Percentiles rank a stretch among this genome's conserved stretches.
Conservation (phyloP, 2,113 vertebrate species). For the Ameiurus melas region DNA sequence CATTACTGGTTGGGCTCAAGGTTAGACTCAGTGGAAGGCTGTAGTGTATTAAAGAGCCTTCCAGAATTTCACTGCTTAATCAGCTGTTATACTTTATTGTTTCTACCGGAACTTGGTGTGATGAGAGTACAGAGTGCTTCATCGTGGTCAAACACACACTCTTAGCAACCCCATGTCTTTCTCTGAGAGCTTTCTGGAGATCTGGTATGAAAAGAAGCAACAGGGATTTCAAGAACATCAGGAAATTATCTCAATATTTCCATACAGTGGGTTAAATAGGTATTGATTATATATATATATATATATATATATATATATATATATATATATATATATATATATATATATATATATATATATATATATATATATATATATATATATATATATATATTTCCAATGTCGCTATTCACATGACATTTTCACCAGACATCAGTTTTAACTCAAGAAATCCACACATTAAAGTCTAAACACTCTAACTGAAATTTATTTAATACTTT, state of each 20-base stretch:
- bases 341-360: no score
- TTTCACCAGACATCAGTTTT: no score
- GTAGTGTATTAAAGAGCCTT: constrained; percentile 15
- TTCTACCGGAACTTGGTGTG: constrained; percentile 8
- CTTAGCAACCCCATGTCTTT: constrained; percentile 5
- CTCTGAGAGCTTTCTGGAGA: not conserved
- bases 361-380: no score
- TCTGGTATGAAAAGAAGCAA: not conserved
- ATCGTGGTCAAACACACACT: constrained; percentile 19
- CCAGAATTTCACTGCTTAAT: constrained; percentile 23
- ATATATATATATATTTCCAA: no score
- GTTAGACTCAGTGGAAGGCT: constrained; percentile 26
- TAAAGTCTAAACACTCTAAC: no score
- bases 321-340: no score
- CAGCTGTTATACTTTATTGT: constrained; percentile 41
- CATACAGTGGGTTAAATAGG: not conserved
- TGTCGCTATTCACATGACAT: no score
- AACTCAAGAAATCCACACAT: no score
- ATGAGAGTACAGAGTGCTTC: constrained; percentile 18
- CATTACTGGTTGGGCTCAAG: constrained; percentile 29
- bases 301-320: no score
- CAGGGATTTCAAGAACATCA: not conserved
- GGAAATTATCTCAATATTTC: not conserved
- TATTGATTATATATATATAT: no score
- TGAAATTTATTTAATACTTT: no score